A percentile compares a stretch with the other conserved stretches of the same genome.
Evolutionary conservation across 2,113 vertebrate species (phyloP).

Genomic region (Psittacara wagleri): DNA sequence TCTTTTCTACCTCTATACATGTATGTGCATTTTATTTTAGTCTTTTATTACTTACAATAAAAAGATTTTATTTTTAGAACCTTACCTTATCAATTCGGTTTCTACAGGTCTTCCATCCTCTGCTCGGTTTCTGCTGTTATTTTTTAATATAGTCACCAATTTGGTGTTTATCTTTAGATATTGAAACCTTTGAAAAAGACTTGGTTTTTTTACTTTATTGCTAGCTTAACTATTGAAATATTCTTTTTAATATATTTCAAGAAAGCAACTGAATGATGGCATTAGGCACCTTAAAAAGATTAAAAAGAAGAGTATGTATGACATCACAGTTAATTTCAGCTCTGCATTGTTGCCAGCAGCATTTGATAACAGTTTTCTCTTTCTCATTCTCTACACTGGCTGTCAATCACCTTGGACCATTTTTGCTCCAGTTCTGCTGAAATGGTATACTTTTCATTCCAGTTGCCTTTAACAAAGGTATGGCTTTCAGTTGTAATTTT

Average conservation of each 20-base stretch:
- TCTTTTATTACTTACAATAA: neutral
- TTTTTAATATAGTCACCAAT: neutral
- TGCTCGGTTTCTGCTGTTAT: neutral
- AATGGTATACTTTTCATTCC: neutral
- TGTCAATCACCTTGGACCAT: neutral
- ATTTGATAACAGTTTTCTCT: conserved; percentile 6
- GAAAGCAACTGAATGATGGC: neutral
- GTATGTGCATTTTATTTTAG: neutral
- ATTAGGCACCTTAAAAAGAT: neutral
- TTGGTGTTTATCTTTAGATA: neutral
- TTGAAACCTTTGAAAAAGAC: neutral
- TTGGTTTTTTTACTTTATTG: neutral
- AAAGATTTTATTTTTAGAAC: neutral
- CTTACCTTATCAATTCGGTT: neutral
- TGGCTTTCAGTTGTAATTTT: neutral
- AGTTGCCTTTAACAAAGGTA: neutral
- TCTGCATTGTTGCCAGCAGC: neutral
- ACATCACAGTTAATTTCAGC: neutral
- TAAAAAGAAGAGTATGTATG: neutral
- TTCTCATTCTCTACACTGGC: neutral
- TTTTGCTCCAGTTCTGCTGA: conserved; percentile 32
- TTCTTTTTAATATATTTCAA: neutral
- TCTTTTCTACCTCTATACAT: neutral
- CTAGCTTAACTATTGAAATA: neutral
- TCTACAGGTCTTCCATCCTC: neutral